Percentiles rank a stretch among this genome's conserved stretches.
Conservation (phyloP, 2,797 vertebrate genomes). For the Crocidura indochinensis region DNA sequence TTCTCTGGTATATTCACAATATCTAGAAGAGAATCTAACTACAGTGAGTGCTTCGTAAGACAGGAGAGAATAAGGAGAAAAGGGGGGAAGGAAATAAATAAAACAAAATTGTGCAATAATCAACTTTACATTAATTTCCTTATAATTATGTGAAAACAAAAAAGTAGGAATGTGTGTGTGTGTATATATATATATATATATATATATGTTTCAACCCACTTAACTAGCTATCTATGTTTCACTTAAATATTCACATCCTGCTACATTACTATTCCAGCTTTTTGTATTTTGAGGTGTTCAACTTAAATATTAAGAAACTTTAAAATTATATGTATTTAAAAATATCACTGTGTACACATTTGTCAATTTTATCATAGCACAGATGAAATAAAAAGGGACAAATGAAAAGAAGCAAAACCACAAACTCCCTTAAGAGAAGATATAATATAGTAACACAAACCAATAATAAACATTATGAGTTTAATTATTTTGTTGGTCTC, state of each 20-base stretch:
- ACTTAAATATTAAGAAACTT: conserved; percentile 59
- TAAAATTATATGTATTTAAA: background rate
- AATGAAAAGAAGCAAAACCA: background rate
- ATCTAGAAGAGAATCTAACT: conserved; percentile 9
- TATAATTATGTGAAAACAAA: conserved; percentile 21
- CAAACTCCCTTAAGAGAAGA: conserved; percentile 1
- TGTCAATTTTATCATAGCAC: background rate
- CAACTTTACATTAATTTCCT: conserved; percentile 11
- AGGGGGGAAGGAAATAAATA: background rate
- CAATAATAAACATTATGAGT: conserved; percentile 30
- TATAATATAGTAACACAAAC: background rate
- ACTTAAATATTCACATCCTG: conserved; percentile 10
- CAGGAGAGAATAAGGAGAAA: background rate
- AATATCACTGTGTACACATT: background rate
- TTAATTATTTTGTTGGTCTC: conserved; percentile 4
- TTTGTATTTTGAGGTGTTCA: background rate
- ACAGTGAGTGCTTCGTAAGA: background rate
- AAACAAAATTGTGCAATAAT: conserved; percentile 36
- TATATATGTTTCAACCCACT: background rate
- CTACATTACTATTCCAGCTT: conserved; percentile 9
- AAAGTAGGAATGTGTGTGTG: conserved; percentile 15
- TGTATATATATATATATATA: no score
- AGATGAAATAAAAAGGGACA: background rate
- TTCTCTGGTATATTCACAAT: no score
- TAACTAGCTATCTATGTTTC: conserved; percentile 46